Evolutionary conservation across 2,797 vertebrate genomes (phyloP), one percentile per base, ranked within the genome.

Genomic region (Apodemus agrarius): DNA sequence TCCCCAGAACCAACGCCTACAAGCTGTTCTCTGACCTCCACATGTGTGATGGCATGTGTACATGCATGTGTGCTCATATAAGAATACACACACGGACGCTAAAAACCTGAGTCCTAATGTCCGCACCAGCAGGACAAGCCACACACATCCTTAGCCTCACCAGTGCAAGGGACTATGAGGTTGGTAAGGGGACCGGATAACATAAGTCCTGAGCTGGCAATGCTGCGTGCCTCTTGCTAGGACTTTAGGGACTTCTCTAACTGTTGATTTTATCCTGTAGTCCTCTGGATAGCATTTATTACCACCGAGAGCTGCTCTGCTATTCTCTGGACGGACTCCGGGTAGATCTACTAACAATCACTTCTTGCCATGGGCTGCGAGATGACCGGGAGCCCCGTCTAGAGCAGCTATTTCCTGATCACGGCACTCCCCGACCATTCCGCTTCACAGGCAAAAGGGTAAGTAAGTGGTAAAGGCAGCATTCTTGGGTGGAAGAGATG

Each of bases 221-320:
- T 14, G 22, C 90, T 24, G 61, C 10, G n/a, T 31, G 11, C 59
- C 69, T 87, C 31, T 93, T 92, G 24, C 43, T 19, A 90, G 83
- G 79, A 72, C n/a, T 49, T n/a, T 0, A 37, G 43, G 54, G 67
- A 84, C 76, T 65, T 24, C 12, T 82, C 12, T 82, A 37, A 88
- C 46, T 92, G 67, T 93, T 75, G 63, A 21, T 43, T 52, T 95
- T 96, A 0, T 0, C 90, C 89, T 5, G 0, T 89, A 99, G 99
- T 95, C 97, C 99, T 9, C 98, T 98, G 0, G 99, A 99, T 96
- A 98, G 98, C 0, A 98, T 99, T 88, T 99, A 99, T 96, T 99
- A 99, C 97, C 99, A 99, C 84, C 99, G 99, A 72, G 99, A 99
- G 98, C 96, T 99, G 97, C 98, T 99, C n/a, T 99, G 99, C 98